Evolutionary conservation across 2,888 invertebrate genomes (phyloP), one percentile per base, ranked within the genome.

Genomic region (Tetragonisca angustula): DNA sequence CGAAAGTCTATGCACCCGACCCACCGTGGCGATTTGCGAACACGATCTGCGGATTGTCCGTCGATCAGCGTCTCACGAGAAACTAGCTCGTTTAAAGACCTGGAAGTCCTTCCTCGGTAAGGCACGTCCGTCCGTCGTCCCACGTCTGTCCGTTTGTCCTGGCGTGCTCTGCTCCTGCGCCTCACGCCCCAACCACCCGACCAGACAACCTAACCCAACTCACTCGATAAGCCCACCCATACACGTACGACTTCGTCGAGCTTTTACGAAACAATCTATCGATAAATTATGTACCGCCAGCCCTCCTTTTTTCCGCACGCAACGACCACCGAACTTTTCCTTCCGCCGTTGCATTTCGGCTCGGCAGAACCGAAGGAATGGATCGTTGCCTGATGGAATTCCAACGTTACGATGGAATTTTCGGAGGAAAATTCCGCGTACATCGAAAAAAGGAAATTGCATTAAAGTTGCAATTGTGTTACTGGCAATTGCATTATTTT

Each of bases 131-230:
- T 81, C 76, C 77, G 69, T 78, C 79, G 67, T 65, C 61, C 69
- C 70, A 77, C 83, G 87, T 79, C 79, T 78, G 91, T 91, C 89
- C 83, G 91, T 89, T 91, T 90, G 91, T 93, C 93, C 93, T 93
- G 91, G 83, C 85, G 90, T 88, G 87, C 83, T 92, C 90, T 91
- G 92, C 93, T 93, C 93, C 93, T 93, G 93, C 93, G 93, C 93
- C 86, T 86, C 87, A 88, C 87, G 87, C 76, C 76, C 81, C 87
- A 83, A 83, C 72, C 76, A 74, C 78, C 62, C 87, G 73, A 67
- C 84, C 79, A 90, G 90, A 87, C 90, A 91, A 91, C 93, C 89
- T 90, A 76, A 92, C 91, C 91, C 83, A 54, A 79, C 85, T 87
- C 88, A 92, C 90, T 92, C 91, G 90, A 91, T 91, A 91, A 27